Evolutionary conservation across 2,113 vertebrate species (phyloP).

Genomic region (Chaenocephalus aceratus): DNA sequence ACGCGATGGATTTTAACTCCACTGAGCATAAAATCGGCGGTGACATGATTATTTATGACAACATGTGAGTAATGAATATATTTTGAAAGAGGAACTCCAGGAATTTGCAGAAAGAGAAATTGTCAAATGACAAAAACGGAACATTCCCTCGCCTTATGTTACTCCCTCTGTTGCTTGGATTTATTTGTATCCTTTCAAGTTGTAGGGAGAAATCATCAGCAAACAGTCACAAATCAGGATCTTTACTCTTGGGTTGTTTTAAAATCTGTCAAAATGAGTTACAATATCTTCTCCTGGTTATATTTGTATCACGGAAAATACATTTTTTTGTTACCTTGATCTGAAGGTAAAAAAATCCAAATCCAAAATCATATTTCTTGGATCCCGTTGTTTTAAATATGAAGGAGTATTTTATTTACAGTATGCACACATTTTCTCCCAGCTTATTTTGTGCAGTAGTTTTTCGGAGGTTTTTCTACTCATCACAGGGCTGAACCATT

Average conservation of each 20-base stretch:
- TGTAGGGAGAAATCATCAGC: slow-evolving; percentile 33
- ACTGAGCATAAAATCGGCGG: slow-evolving; percentile 71
- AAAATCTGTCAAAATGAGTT: slow-evolving; percentile 33
- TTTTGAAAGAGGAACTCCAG: slow-evolving; percentile 61
- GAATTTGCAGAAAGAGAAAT: slow-evolving; percentile 68
- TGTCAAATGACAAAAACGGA: slow-evolving; percentile 66
- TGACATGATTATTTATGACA: slow-evolving; percentile 59
- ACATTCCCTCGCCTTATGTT: slow-evolving; percentile 79
- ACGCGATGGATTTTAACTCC: slow-evolving; percentile 68
- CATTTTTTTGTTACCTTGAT: slow-evolving; percentile 31
- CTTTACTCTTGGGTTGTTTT: slow-evolving; percentile 43
- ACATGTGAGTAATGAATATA: slow-evolving; percentile 64
- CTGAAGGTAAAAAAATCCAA: slow-evolving; percentile 3
- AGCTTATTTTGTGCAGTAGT: slow-evolving; percentile 35
- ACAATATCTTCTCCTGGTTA: slow-evolving; percentile 27
- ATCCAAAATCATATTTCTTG: slow-evolving; percentile 26
- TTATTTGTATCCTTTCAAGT: slow-evolving; percentile 36
- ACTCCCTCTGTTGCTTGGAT: slow-evolving; percentile 50
- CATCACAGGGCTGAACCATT: slow-evolving; percentile 74
- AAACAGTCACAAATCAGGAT: slow-evolving; percentile 41
- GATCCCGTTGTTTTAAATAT: slow-evolving; percentile 57
- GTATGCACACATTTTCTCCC: slow-evolving; percentile 27
- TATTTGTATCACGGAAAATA: slow-evolving; percentile 20
- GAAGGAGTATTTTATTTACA: slow-evolving; percentile 65
- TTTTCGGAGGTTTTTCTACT: slow-evolving; percentile 56